phyloP scores from a whole-genome alignment of 2,113 vertebrate genomes.

The Zosterops hypoxanthus region DNA sequence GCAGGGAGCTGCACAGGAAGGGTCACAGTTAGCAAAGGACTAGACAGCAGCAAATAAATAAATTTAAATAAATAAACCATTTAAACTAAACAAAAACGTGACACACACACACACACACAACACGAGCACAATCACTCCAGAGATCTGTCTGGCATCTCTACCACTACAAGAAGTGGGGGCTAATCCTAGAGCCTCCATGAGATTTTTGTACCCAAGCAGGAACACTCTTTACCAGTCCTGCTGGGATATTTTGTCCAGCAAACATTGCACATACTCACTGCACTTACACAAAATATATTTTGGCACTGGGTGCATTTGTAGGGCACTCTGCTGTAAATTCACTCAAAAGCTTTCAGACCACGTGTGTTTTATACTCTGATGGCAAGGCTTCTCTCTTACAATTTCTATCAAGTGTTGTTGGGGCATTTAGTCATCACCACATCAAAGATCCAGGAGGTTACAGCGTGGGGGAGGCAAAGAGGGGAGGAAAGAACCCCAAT shows the following conservation, averaged over 20 bases:
- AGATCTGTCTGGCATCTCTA: background rate
- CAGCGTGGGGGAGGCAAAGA: background rate
- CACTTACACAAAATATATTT: background rate
- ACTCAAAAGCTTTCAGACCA: background rate
- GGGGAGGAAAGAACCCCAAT: background rate
- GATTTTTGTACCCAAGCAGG: background rate
- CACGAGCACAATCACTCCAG: background rate
- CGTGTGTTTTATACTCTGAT: background rate
- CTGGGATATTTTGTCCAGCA: background rate
- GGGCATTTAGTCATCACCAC: conserved; percentile 6
- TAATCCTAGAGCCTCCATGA: background rate
- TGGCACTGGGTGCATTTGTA: background rate
- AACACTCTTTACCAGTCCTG: background rate
- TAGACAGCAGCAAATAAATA: background rate
- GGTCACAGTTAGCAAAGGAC: background rate
- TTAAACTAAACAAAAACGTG: background rate
- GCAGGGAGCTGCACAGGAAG: conserved; percentile 81
- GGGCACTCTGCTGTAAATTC: background rate
- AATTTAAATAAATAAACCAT: background rate
- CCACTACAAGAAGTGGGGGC: background rate
- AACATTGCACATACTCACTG: background rate
- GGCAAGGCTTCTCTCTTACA: background rate
- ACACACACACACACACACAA: background rate
- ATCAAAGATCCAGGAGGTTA: conserved; percentile 60
- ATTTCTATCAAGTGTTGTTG: background rate